phyloP scores from a whole-genome alignment of 1,140 invertebrate species.

The Hormaphis cornu region DNA sequence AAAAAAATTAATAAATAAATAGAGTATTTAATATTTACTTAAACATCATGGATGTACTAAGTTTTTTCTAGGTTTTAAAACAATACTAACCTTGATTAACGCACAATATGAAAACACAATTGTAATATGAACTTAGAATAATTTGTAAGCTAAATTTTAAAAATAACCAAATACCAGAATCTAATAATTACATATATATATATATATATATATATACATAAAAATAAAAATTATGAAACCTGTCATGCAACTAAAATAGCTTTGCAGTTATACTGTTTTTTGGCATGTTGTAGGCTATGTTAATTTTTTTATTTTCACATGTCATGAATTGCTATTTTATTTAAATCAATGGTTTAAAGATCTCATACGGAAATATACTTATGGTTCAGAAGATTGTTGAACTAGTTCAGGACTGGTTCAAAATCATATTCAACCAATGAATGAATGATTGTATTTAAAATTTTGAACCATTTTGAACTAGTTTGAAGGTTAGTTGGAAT shows the following conservation, averaged over 20 bases:
- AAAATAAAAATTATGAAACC: slow-evolving; percentile 19
- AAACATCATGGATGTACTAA: not conserved
- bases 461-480: no score
- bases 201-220: no score
- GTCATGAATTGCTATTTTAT: not conserved
- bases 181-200: slow-evolving; percentile 17
- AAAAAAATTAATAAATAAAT: not conserved
- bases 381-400: no score
- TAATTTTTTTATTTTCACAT: not conserved
- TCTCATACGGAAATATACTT: not conserved
- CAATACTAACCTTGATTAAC: slow-evolving; percentile 29
- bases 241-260: slow-evolving; percentile 29
- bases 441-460: no score
- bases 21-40: not conserved
- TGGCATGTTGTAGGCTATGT: slow-evolving; percentile 17
- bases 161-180: slow-evolving; percentile 26
- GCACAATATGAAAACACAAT: slow-evolving; percentile 15
- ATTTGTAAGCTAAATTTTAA: slow-evolving; percentile 16
- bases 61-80: not conserved
- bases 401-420: no score
- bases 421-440: no score
- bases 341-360: not conserved
- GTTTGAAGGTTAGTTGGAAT: no score
- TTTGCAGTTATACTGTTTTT: not conserved
- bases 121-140: not conserved